A percentile compares a stretch with the other conserved stretches of the same genome.
Evolutionary conservation across 2,113 vertebrate species (phyloP).

Genomic region (Cnemophilus loriae): DNA sequence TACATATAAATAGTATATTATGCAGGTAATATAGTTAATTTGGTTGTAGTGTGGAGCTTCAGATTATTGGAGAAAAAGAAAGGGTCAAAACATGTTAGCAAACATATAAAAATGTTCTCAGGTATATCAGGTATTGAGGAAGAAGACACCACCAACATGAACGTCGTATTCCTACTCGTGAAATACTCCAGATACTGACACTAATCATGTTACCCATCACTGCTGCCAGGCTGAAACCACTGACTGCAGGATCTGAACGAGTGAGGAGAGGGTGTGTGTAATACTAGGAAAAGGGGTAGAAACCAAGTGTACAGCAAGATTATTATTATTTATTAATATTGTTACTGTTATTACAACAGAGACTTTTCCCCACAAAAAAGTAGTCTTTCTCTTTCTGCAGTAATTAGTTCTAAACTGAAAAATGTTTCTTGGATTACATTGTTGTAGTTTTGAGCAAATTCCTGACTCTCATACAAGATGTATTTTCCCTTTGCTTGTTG

Average conservation of each 20-base stretch:
- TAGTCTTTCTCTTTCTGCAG: background rate
- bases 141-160: background rate
- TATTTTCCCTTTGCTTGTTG: background rate
- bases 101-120: background rate
- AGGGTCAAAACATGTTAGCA: background rate
- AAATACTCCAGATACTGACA: background rate
- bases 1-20: background rate
- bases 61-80: background rate
- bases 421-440: background rate
- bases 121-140: background rate
- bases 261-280: background rate
- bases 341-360: background rate
- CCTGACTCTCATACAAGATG: background rate
- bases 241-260: background rate
- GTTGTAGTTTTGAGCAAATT: background rate
- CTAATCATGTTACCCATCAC: background rate
- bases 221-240: background rate
- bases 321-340: background rate
- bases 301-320: background rate
- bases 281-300: background rate
- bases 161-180: background rate
- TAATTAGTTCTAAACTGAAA: background rate
- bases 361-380: background rate
- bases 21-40: background rate
- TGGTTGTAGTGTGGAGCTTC: background rate